Percentiles rank a stretch among this genome's conserved stretches.
Conservation (phyloP, 2,113 vertebrate genomes). For the Ictidomys tridecemlineatus region DNA sequence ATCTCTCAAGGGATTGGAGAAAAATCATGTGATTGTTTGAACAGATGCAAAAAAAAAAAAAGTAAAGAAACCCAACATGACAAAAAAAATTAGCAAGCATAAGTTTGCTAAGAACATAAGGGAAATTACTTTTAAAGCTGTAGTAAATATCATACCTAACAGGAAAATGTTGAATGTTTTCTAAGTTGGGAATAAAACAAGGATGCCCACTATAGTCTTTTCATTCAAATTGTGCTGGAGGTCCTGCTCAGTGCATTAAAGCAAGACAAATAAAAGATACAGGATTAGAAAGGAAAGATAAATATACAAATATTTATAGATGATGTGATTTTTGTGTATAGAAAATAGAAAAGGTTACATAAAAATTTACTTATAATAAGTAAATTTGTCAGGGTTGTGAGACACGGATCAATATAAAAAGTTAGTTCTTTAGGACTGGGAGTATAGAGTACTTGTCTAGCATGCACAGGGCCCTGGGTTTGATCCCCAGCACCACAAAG, state of each 20-base stretch:
- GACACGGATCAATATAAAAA: not conserved
- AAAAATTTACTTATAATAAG: constrained; percentile 8
- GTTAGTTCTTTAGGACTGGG: not conserved
- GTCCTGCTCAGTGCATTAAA: not conserved
- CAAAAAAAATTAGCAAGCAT: constrained; percentile 10
- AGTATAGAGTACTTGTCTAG: not conserved
- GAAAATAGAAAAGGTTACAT: not conserved
- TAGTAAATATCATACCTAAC: constrained; percentile 14
- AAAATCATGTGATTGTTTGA: constrained; percentile 47
- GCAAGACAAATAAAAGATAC: not conserved
- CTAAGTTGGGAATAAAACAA: constrained; percentile 13
- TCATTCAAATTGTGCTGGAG: constrained; percentile 53
- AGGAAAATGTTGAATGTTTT: not conserved
- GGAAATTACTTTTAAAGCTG: not conserved
- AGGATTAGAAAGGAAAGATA: constrained; percentile 43
- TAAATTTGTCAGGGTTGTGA: not conserved
- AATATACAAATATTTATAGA: constrained; percentile 29
- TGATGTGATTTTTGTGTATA: not conserved
- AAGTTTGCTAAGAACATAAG: constrained; percentile 56
- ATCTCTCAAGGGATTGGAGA: not conserved
- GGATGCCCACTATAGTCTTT: not conserved
- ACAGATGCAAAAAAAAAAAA: not conserved
- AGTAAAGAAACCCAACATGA: not conserved
- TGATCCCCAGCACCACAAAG: not conserved
- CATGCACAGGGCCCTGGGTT: not conserved